Conservation (phyloP, 2,797 vertebrate species). For the Melanotaenia parkinsoni region DNA sequence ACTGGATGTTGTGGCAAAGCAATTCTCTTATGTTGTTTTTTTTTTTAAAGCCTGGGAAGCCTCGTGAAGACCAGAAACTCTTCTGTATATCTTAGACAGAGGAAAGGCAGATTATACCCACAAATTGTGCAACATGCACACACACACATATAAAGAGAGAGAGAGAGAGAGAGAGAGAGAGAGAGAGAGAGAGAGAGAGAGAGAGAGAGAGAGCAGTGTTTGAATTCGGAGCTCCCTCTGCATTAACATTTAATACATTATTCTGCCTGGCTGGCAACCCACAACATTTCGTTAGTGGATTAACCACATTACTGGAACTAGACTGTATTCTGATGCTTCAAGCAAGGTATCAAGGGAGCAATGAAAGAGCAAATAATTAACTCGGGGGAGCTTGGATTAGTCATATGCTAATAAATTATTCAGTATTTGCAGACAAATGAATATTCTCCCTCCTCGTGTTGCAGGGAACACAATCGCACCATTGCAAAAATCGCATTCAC, state of each 20-base stretch:
- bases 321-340: constrained; percentile 62
- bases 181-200: too few species aligned
- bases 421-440: constrained; percentile 67
- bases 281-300: constrained; percentile 60
- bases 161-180: neutral
- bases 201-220: constrained; percentile 2
- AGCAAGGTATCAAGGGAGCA: constrained; percentile 70
- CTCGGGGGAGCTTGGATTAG: constrained; percentile 75
- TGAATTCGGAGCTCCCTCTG: constrained; percentile 20
- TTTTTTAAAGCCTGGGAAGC: too few species aligned
- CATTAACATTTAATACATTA: constrained; percentile 32
- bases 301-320: constrained; percentile 68
- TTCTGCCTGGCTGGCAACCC: constrained; percentile 33
- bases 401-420: constrained; percentile 82
- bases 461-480: constrained; percentile 51
- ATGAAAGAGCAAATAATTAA: constrained; percentile 81
- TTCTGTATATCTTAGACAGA: too few species aligned
- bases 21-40: too few species aligned
- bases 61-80: too few species aligned
- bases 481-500: constrained; percentile 42
- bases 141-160: too few species aligned
- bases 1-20: too few species aligned
- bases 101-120: too few species aligned
- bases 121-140: too few species aligned
- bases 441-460: constrained; percentile 58